Conservation (phyloP, 2,113 vertebrate species). For the rabbit (Oryctolagus cuniculus) region mOryCun1.1 NC_091441.1:119980001-119980500, state of each 20-base stretch:
- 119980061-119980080: neutral
- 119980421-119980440: too few species aligned
- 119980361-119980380: neutral
- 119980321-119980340: neutral
- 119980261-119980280: neutral
- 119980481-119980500: too few species aligned
- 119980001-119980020: neutral
- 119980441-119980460: too few species aligned
- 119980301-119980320: neutral
- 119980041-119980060: conserved; percentile 33
- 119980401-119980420: too few species aligned
- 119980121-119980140: neutral
- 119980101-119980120: neutral
- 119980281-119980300: neutral
- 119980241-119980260: neutral
- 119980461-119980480: too few species aligned
- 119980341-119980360: neutral
- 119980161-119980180: neutral
- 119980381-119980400: neutral
- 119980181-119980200: neutral
- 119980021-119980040: neutral
- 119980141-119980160: neutral
- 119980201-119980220: too few species aligned
- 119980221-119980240: neutral
- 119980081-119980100: neutral